Base-by-base conservation (phyloP, 2,113 vertebrate species). In the Balaenoptera acutorostrata region DNA sequence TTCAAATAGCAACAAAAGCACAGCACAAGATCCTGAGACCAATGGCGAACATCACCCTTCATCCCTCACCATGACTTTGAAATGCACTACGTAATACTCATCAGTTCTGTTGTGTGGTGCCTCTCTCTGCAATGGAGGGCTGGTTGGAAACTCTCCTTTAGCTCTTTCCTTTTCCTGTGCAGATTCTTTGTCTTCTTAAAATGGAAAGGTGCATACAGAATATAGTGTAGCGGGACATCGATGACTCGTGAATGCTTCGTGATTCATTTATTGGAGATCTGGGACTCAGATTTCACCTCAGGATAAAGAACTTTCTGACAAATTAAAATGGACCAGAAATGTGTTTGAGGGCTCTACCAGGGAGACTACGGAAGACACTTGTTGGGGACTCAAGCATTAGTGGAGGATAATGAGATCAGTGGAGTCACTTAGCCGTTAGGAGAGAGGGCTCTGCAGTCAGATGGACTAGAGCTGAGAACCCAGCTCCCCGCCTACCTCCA, bases 151-250 rank as follows among this genome's bases (percentile, higher is more conserved):
- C 61, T 27, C 13, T n/a, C 20, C 27, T 31, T 33, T 52, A 49
- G 33, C 64, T 29, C 29, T 68, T 31, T 11, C 49, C 33, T 93
- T 74, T 29, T n/a, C 39, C 64, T 63, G n/a, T 23, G 20, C 44
- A 91, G 91, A 55, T 46, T 12, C 55, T 81, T 92, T 68, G 33
- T 88, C 78, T 88, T 81, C 83, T 89, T 68, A 69, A 94, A 96
- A 85, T 94, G 71, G 82, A 96, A 93, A 82, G 59, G 21, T 13
- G 2, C 29, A 82, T 85, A n/a, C 31, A 64, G 63, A 85, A 80
- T 83, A 15, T 1, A 81, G 71, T 77, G n/a, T 15, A 69, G 23
- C 63, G 44, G 9, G 61, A 63, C 31, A 46, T 17, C 3, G 21
- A 29, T 25, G 59, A 64, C 46, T 49, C 23, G 6, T 41, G 69